These are phyloP conservation scores for Aldrovandia affinis DNA, from an alignment of 2,797 vertebrate species.

Conservation along the genomic window DNA sequence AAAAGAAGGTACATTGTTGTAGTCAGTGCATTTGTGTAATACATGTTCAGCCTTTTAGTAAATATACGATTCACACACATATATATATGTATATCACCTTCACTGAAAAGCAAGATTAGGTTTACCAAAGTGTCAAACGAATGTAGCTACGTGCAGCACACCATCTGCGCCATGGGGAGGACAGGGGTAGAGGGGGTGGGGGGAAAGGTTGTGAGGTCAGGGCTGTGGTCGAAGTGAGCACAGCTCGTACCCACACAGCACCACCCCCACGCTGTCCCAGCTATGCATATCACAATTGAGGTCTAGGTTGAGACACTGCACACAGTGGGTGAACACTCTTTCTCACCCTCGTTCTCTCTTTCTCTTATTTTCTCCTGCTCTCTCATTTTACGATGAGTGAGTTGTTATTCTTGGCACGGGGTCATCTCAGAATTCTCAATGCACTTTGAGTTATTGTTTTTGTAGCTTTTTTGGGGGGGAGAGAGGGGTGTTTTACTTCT, in stretches of 20 bases:
- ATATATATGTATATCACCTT: not conserved
- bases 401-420: constrained; percentile 70
- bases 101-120: constrained; percentile 33
- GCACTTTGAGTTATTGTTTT: constrained; percentile 74
- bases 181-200: constrained; percentile 47
- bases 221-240: constrained; percentile 51
- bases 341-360: constrained; percentile 25
- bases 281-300: constrained; percentile 48
- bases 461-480: constrained; percentile 56
- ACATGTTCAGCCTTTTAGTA: not conserved
- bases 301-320: constrained; percentile 11
- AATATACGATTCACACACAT: not conserved
- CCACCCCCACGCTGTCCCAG: constrained; percentile 53
- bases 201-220: constrained; percentile 67
- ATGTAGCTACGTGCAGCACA: constrained; percentile 39
- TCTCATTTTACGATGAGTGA: constrained; percentile 59
- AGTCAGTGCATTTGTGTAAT: constrained; percentile 24
- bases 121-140: constrained; percentile 29
- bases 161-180: constrained; percentile 30
- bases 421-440: constrained; percentile 66
- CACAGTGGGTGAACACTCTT: constrained; percentile 59
- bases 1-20: not conserved
- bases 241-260: constrained; percentile 30
- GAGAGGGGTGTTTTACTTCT: constrained; percentile 55
- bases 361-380: constrained; percentile 28